Base-by-base conservation (phyloP, 2,888 invertebrate genomes). In the Aphodius granarius region DNA sequence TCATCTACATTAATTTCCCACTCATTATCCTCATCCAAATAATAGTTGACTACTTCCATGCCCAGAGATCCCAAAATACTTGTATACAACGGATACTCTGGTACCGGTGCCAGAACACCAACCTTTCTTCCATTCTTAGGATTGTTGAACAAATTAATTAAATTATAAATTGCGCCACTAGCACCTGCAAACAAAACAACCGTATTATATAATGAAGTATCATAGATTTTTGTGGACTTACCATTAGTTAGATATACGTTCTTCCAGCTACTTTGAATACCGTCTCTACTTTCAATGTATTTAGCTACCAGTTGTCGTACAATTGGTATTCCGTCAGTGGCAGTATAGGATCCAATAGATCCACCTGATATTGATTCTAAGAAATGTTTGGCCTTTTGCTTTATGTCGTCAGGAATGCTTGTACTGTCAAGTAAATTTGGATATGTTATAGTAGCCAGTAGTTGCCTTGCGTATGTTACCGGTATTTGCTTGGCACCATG, bases 401-500 rank as follows among this genome's bases (percentile, higher is more conserved):
- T 95, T 0, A 94, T 95, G 86, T 98, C 98, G 0, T 90, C 88
- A 0, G 97, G 96, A 83, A 93, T 94, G 0, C 88, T 86, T 0
- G 90, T 88, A 75, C 91, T 91, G 5, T 93, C 88, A 76, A 97
- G 88, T 65, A 97, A 86, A 4, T 85, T 84, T 0, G 97, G 96
- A 77, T 92, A 90, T 5, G 92, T 86, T 43, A 94, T 91, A 74
- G 96, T 87, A 0, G 95, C 92, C 80, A 97, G 83, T 66, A 97
- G 96, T 91, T 98, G 97, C 84, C 98, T 90, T 80, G 98, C 91
- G 86, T 95, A 98, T 0, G 97, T 97, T 81, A 98, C 92, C 19
- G 98, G 97, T 73, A 88, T 87, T 86, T 98, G 97, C 22, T 96
- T 96, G 93, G 95, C 96, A 0, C 98, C 97, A 89, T 98, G 98